Evolutionary conservation across 2,113 vertebrate genomes (phyloP), one percentile per base, ranked within the genome.

Genomic region (Trichomycterus rosablanca): DNA sequence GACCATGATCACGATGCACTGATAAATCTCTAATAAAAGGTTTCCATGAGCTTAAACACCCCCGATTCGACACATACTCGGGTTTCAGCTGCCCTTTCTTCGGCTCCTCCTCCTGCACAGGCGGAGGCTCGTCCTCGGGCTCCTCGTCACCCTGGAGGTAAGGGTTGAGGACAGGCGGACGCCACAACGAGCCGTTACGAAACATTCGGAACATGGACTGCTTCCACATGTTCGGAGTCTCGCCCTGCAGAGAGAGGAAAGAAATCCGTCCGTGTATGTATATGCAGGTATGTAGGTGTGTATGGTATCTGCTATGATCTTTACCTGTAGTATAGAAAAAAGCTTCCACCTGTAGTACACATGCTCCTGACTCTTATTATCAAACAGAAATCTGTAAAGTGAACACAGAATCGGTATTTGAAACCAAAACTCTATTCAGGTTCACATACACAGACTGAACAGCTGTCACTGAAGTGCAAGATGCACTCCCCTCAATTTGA

Each of bases 271-370:
- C 7, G 34, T 4, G 34, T 37, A 9, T 32, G 30, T 32, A 9
- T 32, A 9, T 32, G 30, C 9, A 9, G 4, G 30, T 32, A 9
- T 32, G 30, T 32, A 9, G 4, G 30, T 32, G 30, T 32, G 30
- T 32, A 9, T 32, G 9, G 30, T 5, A 9, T 32, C n/a, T n/a
- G n/a, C 4, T 32, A 32, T 32, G 30, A 5, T 32, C 9, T 32
- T 32, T 54, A 90, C 88, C 84, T 89, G 88, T 6, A 90, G 86
- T 65, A 90, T 87, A 50, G 86, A 81, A 73, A 85, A 90, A 3
- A 90, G 80, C 44, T 86, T 89, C 88, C 87, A 89, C 40, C 88
- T 81, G 72, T 90, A 90, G 73, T 90, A 90, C 55, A 90, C 85
- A 4, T 89, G 87, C 39, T 88, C 84, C 70, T 89, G 88, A 74